Evolutionary conservation across 2,113 vertebrate species (phyloP), one percentile per base, ranked within the genome.

Genomic region (Synodontis membranacea): DNA sequence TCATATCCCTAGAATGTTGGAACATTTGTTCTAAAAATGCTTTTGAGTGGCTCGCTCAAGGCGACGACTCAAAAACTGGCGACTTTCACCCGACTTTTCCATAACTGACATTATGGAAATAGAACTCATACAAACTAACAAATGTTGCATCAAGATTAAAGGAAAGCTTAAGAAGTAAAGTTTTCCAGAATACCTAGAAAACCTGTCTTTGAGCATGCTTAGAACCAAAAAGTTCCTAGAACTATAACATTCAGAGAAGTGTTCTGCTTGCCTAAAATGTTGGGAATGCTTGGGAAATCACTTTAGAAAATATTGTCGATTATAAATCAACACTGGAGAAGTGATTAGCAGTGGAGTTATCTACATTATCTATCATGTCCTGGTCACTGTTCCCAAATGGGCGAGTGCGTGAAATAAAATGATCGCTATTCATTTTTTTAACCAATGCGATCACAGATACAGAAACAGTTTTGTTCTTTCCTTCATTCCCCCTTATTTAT

Each of bases 351-450:
- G 37, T 44, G 19, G 37, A 70, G 37, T 81, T n/a, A 48, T 81
- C n/a, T 66, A 60, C 88, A 87, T 82, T 88, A 86, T 83, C 54
- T 52, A 83, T 90, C 85, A 87, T 87, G 84, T 90, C 50, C 81
- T 83, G 85, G 52, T 81, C 9, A 62, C 72, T 15, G 72, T 62
- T 62, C 70, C 62, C 78, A 84, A n/a, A 25, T 39, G 64, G 70
- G 31, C 28, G 83, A 60, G 42, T 62, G 88, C 83, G 75, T 56
- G 70, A 84, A 84, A 88, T 80, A 56, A 42, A 80, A 72, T 74
- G 84, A 80, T 31, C 72, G 48, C 23, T 75, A 64, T 58, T 50
- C 2, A 31, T 14, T 42, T n/a, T 48, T 34, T 56, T 66, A 28
- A 90, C 28, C 23, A 86, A 88, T 44, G 83, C 72, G 82, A 86